Conservation (phyloP, 1,140 invertebrate species). For the Galleria mellonella region DNA sequence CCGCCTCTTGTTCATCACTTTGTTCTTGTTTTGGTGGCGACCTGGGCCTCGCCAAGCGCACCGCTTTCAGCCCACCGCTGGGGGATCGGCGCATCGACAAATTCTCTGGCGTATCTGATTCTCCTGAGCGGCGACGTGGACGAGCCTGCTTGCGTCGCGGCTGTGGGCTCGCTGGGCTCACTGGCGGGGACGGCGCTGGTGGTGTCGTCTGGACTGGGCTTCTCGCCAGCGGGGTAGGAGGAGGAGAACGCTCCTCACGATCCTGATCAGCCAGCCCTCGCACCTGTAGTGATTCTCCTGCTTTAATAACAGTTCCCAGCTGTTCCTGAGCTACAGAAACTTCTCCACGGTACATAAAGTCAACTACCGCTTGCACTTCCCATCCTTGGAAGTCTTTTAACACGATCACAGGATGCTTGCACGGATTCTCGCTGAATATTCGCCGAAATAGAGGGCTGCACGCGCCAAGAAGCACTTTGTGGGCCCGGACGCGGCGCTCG, state of each 20-base stretch:
- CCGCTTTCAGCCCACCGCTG: constrained; percentile 76
- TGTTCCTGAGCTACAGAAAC: constrained; percentile 90
- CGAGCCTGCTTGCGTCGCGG: constrained; percentile 87
- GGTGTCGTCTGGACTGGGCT: constrained; percentile 74
- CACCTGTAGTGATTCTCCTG: constrained; percentile 89
- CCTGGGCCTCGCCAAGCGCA: constrained; percentile 56
- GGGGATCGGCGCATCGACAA: constrained; percentile 75
- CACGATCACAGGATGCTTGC: constrained; percentile 94
- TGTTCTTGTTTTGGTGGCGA: constrained; percentile 54
- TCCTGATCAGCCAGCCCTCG: constrained; percentile 85
- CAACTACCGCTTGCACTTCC: constrained; percentile 90
- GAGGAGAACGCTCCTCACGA: constrained; percentile 61
- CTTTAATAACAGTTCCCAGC: constrained; percentile 86
- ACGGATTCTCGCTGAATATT: constrained; percentile 93
- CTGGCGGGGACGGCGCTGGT: constrained; percentile 56
- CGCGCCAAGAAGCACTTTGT: constrained; percentile 92
- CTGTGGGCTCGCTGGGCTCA: constrained; percentile 81
- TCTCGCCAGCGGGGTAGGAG: constrained; percentile 72
- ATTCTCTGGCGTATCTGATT: constrained; percentile 72
- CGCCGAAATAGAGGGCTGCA: constrained; percentile 93
- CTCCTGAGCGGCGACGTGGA: constrained; percentile 86
- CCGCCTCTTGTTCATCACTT: constrained; percentile 45
- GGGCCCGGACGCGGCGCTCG: constrained; percentile 86
- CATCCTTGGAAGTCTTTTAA: constrained; percentile 90
- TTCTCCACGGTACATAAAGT: constrained; percentile 95